These are phyloP conservation scores for Anabacerthia variegaticeps DNA, from an alignment of 2,797 vertebrate genomes.

Conservation along the genomic window DNA sequence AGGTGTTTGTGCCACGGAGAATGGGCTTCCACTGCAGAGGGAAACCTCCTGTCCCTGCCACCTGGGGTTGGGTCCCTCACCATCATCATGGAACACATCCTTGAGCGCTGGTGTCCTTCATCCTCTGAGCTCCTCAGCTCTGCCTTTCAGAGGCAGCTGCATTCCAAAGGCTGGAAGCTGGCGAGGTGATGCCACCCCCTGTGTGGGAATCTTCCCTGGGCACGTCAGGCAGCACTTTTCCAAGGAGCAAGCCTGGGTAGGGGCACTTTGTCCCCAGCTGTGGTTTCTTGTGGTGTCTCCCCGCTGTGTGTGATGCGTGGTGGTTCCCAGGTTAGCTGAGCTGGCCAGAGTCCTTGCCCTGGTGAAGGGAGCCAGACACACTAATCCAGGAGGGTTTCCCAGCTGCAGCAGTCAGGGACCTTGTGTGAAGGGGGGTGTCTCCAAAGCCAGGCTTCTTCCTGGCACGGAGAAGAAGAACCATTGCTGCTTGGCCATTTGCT, in stretches of 20 bases:
- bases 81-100: accelerated
- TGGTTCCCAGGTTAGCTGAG: not conserved
- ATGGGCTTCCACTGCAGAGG: accelerated
- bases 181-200: not conserved
- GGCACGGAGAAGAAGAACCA: not conserved
- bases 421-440: not conserved
- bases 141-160: not conserved
- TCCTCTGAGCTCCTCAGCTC: not conserved
- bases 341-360: not conserved
- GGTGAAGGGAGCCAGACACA: not conserved
- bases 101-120: not conserved
- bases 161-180: not conserved
- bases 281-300: not conserved
- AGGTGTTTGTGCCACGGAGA: accelerated
- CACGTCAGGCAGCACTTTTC: not conserved
- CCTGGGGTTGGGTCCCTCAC: not conserved
- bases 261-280: not conserved
- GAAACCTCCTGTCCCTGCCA: not conserved
- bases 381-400: not conserved
- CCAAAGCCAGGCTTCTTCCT: not conserved
- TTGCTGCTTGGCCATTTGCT: not conserved
- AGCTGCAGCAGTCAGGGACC: not conserved
- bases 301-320: too few species aligned
- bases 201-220: not conserved
- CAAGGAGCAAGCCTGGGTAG: not conserved